Percentiles rank a stretch among this genome's conserved stretches.
Evolutionary conservation across 2,888 invertebrate species (phyloP).

Genomic region (Nephrotoma guestfalica): DNA sequence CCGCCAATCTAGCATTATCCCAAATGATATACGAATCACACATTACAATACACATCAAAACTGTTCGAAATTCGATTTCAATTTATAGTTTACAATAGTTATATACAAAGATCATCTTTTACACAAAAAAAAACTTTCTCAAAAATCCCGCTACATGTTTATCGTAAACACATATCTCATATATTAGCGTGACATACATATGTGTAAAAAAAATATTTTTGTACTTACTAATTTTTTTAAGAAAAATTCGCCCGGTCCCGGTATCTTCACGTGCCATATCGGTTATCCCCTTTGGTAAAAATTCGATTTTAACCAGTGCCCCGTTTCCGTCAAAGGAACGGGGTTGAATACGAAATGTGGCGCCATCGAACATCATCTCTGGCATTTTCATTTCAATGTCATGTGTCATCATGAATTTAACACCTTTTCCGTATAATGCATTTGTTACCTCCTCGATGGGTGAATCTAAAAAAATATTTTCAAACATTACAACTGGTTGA

Average conservation of each 20-base stretch:
- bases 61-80: background rate
- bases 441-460: constrained; percentile 64
- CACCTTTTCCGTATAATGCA: constrained; percentile 51
- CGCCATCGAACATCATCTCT: constrained; percentile 56
- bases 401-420: constrained; percentile 62
- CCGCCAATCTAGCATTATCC: background rate
- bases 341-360: constrained; percentile 58
- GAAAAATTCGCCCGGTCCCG: constrained; percentile 46
- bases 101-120: background rate
- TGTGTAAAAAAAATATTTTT: background rate
- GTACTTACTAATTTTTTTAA: constrained; percentile 53
- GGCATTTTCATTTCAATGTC: constrained; percentile 60
- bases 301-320: constrained; percentile 56
- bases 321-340: constrained; percentile 56
- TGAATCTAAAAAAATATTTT: constrained; percentile 32
- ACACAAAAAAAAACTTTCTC: background rate
- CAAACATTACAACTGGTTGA: background rate
- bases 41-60: background rate
- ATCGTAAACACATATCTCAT: background rate
- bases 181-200: background rate
- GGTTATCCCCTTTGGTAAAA: constrained; percentile 38
- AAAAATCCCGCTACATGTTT: background rate
- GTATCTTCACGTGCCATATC: constrained; percentile 21
- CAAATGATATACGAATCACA: background rate
- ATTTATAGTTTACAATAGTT: background rate